Conservation (phyloP, 2,888 invertebrate species). For the Coelopa pilipes region DNA sequence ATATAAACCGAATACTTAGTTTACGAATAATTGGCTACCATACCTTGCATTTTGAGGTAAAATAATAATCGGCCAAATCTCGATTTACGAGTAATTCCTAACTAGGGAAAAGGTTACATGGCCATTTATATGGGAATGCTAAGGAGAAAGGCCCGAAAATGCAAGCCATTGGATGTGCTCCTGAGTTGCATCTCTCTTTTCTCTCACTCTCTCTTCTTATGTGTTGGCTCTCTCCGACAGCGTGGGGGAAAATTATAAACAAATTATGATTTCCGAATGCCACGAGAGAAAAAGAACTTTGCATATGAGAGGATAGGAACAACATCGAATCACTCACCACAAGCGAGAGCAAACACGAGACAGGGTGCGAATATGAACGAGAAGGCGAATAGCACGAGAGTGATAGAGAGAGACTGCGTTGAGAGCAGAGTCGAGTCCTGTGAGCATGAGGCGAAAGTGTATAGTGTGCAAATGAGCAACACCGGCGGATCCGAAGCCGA, state of each 20-base stretch:
- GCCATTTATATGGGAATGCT: too few species aligned
- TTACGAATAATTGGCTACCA: too few species aligned
- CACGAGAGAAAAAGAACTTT: constrained; percentile 20
- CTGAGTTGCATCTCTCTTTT: too few species aligned
- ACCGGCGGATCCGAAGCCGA: background rate
- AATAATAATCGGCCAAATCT: too few species aligned
- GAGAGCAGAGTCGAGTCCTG: background rate
- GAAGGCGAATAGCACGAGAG: background rate
- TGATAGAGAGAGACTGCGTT: constrained; percentile 2
- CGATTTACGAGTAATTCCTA: too few species aligned
- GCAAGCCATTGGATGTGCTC: background rate
- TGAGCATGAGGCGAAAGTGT: constrained; percentile 18
- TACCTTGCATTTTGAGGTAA: too few species aligned
- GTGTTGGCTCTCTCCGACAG: background rate
- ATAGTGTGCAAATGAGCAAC: constrained; percentile 9
- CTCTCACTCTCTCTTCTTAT: background rate
- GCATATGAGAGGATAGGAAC: background rate
- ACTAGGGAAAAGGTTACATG: too few species aligned
- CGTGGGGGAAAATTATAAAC: constrained; percentile 31
- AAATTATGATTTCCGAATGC: constrained; percentile 31
- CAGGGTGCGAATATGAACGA: background rate
- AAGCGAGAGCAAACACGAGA: background rate
- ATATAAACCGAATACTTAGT: background rate
- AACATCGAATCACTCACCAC: constrained; percentile 6
- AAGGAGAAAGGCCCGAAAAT: too few species aligned